Percentiles rank a stretch among this genome's conserved stretches.
Evolutionary conservation across 2,113 vertebrate genomes (phyloP).

Genomic region (Pseudopodoces humilis): DNA sequence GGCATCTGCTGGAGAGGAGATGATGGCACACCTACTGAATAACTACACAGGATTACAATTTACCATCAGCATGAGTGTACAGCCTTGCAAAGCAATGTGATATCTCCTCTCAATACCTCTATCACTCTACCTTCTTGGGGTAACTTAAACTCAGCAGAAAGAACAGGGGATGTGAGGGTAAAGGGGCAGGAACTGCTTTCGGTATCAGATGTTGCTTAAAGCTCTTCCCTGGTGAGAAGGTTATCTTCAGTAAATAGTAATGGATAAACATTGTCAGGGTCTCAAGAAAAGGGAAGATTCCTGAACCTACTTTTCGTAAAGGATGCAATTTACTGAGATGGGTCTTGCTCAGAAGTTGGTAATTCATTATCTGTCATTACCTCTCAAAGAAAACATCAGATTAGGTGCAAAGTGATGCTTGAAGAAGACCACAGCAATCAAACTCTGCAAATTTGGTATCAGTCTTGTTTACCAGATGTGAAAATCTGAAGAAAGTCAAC

Average conservation of each 20-base stretch:
- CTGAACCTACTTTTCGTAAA: background rate
- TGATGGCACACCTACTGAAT: background rate
- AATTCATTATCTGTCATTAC: background rate
- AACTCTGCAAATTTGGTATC: background rate
- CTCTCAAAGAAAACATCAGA: constrained; percentile 2
- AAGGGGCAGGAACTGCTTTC: background rate
- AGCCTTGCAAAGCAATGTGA: background rate
- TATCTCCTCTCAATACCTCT: background rate
- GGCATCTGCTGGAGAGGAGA: background rate
- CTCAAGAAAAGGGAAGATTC: constrained; percentile 1
- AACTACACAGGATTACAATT: background rate
- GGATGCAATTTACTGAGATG: background rate
- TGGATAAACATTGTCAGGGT: background rate
- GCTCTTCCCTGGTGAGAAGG: background rate
- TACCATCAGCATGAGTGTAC: background rate
- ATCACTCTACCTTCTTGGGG: background rate
- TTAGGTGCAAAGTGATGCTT: background rate
- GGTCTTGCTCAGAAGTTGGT: background rate
- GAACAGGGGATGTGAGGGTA: background rate
- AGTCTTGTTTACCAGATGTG: background rate
- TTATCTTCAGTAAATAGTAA: constrained; percentile 50
- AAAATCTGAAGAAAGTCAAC: background rate
- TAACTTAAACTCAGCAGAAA: background rate
- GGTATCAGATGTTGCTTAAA: background rate
- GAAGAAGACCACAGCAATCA: background rate